Conservation (phyloP, 2,113 vertebrate genomes). For the Apus apus region DNA sequence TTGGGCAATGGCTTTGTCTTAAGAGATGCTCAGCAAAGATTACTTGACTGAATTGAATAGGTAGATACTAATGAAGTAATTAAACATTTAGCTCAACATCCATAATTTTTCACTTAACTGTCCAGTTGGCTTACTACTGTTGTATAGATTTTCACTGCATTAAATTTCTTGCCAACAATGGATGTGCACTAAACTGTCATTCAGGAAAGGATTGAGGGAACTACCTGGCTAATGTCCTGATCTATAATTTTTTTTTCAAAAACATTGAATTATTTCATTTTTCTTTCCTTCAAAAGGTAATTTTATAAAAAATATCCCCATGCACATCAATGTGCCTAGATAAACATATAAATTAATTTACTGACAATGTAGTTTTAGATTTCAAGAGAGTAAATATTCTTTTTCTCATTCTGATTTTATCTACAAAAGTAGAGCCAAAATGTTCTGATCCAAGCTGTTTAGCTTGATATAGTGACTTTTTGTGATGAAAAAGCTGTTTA, state of each 20-base stretch:
- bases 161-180: background rate
- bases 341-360: background rate
- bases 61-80: background rate
- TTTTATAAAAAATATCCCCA: background rate
- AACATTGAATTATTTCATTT: background rate
- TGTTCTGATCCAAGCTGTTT: background rate
- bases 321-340: background rate
- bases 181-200: background rate
- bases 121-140: background rate
- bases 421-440: background rate
- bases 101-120: background rate
- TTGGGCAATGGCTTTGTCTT: background rate
- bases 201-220: constrained; percentile 6
- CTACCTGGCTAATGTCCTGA: background rate
- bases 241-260: constrained; percentile 32
- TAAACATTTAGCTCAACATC: background rate
- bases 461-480: background rate
- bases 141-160: background rate
- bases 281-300: background rate
- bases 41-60: background rate
- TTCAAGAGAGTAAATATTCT: background rate
- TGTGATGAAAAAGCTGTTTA: background rate
- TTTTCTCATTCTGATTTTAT: background rate
- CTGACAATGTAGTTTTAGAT: background rate
- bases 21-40: background rate